Evolutionary conservation across 2,797 vertebrate genomes (phyloP).

Genomic region (Limosa lapponica): DNA sequence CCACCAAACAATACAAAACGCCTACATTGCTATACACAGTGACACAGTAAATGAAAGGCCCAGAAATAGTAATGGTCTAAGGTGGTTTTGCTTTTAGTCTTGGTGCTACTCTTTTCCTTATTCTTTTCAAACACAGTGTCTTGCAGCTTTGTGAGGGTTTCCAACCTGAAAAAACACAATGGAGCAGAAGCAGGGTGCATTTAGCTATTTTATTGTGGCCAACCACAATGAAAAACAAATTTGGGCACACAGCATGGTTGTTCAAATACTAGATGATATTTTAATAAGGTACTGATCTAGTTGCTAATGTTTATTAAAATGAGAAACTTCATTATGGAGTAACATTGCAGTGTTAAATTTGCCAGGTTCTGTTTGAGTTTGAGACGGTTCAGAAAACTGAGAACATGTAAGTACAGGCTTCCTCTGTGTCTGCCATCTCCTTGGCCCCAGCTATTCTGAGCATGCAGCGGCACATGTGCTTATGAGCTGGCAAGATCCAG

Average conservation of each 20-base stretch:
- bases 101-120: not conserved
- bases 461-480: not conserved
- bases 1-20: not conserved
- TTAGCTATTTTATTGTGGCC: not conserved
- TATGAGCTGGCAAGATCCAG: not conserved
- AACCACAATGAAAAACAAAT: not conserved
- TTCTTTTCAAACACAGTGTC: not conserved
- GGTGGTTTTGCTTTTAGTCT: not conserved
- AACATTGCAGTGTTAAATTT: not conserved
- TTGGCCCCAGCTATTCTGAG: not conserved
- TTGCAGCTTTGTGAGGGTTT: not conserved
- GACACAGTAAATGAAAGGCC: not conserved
- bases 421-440: not conserved
- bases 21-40: not conserved
- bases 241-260: not conserved
- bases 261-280: not conserved
- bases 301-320: not conserved
- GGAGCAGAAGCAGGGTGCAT: not conserved
- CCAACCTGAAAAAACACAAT: not conserved
- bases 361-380: not conserved
- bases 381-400: not conserved
- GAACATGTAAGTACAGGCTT: not conserved
- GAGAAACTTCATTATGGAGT: not conserved
- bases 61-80: not conserved
- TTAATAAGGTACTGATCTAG: not conserved